Base-by-base conservation (phyloP, 53 echinoderm and acorn worm species). In the Arbacia lixula region DNA sequence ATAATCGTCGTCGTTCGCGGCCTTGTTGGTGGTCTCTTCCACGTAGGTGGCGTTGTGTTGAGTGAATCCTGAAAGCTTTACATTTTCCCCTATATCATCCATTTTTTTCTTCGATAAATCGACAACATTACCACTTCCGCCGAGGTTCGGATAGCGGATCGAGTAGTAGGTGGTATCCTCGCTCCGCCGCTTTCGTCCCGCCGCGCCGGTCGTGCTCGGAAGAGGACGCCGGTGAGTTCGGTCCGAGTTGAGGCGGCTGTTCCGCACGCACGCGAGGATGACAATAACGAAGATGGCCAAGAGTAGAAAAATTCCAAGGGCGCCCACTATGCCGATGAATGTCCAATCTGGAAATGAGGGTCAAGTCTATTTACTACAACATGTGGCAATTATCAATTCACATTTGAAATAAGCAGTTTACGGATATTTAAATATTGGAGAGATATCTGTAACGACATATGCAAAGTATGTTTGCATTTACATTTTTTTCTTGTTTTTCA, bases 281-380 rank as follows among this genome's bases (percentile, higher is more conserved):
- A 77, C 36, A 60, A 77, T 77, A 6, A 77, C 36, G 6, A 77
- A 19, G 78, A 77, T 57, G 78, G 78, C 78, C 57, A 77, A 14
- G 60, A 77, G 60, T 0, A 77, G 60, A 16, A 77, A 60, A 34
- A 77, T 77, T 2, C 78, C 78, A 0, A 77, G 41, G 26, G 78
- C 57, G 12, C 78, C 78, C 4, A 77, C 78, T 34, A 58, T 58
- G 57, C 78, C 78, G 39, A 77, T 77, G 78, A 77, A 77, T 16
- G 78, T 77, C 78, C 78, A 77, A 26, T 77, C 78, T 77, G 57
- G 19, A 39, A 14, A 5, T 10, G 60, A 40, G 22, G 30, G 3
- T 10, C 12, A 26, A 33, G 6, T n/a, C n/a, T n/a, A n/a, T n/a
- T n/a, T n/a, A n/a, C n/a, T n/a, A n/a, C n/a, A n/a, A n/a, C n/a